These are phyloP conservation scores for Tetrax tetrax DNA, from an alignment of 2,113 vertebrate genomes.

Conservation along the genomic window DNA sequence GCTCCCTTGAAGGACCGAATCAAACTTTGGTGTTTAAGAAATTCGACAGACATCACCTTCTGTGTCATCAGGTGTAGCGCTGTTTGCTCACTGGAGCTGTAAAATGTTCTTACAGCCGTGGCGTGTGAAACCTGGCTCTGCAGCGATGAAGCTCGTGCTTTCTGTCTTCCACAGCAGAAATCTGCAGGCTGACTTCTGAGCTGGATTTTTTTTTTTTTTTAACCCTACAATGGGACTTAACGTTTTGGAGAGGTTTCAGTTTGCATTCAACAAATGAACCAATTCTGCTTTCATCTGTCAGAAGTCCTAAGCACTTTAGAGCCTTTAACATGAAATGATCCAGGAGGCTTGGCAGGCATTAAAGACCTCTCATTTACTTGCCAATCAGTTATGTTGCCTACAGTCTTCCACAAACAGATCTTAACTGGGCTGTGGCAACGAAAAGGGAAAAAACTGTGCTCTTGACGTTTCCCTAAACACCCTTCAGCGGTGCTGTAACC, in stretches of 20 bases:
- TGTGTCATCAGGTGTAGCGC: background rate
- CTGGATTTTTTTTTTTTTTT: background rate
- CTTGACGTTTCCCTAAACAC: background rate
- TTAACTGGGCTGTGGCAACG: background rate
- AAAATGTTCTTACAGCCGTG: background rate
- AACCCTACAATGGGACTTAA: background rate
- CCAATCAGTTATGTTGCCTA: background rate
- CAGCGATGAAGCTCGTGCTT: rapidly evolving
- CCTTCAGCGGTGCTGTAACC: background rate
- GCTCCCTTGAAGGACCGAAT: background rate
- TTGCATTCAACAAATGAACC: conserved; percentile 1
- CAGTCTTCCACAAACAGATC: background rate
- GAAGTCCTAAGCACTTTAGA: background rate
- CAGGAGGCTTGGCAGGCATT: background rate
- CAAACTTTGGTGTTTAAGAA: background rate
- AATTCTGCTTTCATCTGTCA: conserved; percentile 23
- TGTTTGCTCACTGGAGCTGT: conserved; percentile 16
- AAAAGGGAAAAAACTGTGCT: background rate
- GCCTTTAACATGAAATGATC: conserved; percentile 4
- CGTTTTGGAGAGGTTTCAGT: background rate
- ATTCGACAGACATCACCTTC: background rate
- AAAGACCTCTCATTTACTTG: conserved; percentile 23
- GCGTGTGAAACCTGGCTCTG: background rate
- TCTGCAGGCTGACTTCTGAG: background rate
- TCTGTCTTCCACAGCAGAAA: background rate